Evolutionary conservation across 2,113 vertebrate species (phyloP).

Genomic region (Chloroceryle aenea): DNA sequence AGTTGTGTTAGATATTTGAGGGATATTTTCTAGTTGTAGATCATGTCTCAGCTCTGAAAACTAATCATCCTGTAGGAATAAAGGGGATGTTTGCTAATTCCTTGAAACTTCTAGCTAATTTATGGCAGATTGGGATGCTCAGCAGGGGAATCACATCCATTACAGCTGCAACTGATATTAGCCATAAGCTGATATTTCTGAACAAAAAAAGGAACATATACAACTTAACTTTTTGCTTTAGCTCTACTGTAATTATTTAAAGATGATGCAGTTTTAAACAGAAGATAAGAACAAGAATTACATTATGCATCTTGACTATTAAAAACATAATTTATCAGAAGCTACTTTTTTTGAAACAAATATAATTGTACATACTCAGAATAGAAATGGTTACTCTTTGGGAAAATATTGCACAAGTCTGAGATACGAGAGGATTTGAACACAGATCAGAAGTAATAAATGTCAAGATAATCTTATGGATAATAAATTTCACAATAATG

Average conservation of each 20-base stretch:
- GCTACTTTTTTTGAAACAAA: not conserved
- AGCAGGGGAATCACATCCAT: not conserved
- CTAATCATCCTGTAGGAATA: not conserved
- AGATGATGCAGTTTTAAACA: not conserved
- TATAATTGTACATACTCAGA: not conserved
- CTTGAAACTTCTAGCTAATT: not conserved
- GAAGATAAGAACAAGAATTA: not conserved
- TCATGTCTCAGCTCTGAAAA: not conserved
- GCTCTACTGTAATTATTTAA: not conserved
- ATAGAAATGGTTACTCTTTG: not conserved
- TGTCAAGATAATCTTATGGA: not conserved
- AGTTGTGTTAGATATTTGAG: not conserved
- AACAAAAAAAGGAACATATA: not conserved
- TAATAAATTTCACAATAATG: not conserved
- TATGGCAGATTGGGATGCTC: not conserved
- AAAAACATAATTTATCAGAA: not conserved
- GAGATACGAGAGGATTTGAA: not conserved
- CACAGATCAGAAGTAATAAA: not conserved
- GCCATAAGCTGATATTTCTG: not conserved
- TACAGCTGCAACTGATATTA: not conserved
- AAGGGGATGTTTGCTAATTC: not conserved
- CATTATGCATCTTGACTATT: not conserved
- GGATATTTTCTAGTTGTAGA: not conserved
- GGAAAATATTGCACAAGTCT: not conserved
- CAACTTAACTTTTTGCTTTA: not conserved